Conservation (phyloP, 2,113 vertebrate species). For the Anguilla japonica region DNA sequence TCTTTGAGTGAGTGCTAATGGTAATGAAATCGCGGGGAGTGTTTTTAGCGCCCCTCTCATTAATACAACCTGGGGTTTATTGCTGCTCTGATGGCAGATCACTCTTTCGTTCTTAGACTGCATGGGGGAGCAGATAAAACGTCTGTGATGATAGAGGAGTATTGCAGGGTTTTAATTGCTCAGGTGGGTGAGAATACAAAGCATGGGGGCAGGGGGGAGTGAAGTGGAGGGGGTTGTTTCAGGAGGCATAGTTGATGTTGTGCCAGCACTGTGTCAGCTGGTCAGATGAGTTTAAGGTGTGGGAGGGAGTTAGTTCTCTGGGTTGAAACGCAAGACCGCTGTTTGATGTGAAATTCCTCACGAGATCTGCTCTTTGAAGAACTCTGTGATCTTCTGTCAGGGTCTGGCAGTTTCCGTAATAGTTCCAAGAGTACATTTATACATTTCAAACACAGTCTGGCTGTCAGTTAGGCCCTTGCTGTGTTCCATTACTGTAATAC, state of each 20-base stretch:
- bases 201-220: neutral
- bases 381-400: neutral
- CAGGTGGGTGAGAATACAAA: neutral
- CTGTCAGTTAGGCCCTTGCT: neutral
- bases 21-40: conserved; percentile 30
- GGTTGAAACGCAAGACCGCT: neutral
- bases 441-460: neutral
- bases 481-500: neutral
- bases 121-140: conserved; percentile 38
- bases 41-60: conserved; percentile 33
- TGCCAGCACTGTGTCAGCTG: neutral
- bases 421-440: neutral
- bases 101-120: conserved; percentile 29
- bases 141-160: neutral
- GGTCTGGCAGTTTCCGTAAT: neutral
- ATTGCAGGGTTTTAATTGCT: neutral
- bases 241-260: neutral
- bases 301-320: neutral
- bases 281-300: neutral
- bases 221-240: neutral
- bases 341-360: neutral
- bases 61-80: conserved; percentile 38
- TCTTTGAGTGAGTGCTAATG: conserved; percentile 48
- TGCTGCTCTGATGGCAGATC: conserved; percentile 35
- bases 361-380: neutral